phyloP scores from a whole-genome alignment of 2,888 invertebrate genomes.

The Meiosimyza platycephala region DNA sequence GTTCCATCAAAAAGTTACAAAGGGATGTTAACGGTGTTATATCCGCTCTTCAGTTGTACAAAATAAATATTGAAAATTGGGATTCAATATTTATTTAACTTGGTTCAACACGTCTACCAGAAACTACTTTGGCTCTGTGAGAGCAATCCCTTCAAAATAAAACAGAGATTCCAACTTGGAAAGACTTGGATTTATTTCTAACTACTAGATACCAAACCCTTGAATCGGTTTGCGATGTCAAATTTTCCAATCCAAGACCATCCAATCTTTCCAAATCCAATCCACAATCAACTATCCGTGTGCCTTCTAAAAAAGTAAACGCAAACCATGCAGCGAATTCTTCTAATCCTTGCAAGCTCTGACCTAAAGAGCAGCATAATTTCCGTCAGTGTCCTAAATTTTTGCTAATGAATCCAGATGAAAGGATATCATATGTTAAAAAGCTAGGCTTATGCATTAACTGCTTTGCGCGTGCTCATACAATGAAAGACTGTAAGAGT shows the following conservation, averaged over 20 bases:
- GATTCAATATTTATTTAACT: not conserved
- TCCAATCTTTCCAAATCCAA: not conserved
- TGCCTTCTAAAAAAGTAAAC: too few species aligned
- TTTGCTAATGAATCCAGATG: too few species aligned
- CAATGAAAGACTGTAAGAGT: too few species aligned
- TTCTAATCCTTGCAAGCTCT: not conserved
- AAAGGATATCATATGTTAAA: too few species aligned
- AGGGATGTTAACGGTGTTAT: conserved; percentile 17
- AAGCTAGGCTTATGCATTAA: too few species aligned
- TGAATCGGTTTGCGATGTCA: conserved; percentile 10
- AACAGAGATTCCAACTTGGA: not conserved
- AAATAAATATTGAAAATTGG: not conserved
- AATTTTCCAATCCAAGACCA: conserved; percentile 1
- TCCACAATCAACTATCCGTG: too few species aligned
- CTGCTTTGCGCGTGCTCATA: too few species aligned
- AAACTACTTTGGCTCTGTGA: not conserved
- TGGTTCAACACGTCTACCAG: not conserved
- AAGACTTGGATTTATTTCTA: not conserved
- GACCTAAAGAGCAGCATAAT: not conserved
- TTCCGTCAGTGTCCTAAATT: not conserved
- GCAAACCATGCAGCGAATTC: too few species aligned
- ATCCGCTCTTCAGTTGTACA: not conserved
- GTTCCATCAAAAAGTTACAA: conserved; percentile 15
- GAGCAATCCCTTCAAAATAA: conserved; percentile 7
- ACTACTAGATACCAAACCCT: conserved; percentile 12